Evolutionary conservation across 2,888 invertebrate species (phyloP), one percentile per base, ranked within the genome.

Genomic region (Sipha maydis): DNA sequence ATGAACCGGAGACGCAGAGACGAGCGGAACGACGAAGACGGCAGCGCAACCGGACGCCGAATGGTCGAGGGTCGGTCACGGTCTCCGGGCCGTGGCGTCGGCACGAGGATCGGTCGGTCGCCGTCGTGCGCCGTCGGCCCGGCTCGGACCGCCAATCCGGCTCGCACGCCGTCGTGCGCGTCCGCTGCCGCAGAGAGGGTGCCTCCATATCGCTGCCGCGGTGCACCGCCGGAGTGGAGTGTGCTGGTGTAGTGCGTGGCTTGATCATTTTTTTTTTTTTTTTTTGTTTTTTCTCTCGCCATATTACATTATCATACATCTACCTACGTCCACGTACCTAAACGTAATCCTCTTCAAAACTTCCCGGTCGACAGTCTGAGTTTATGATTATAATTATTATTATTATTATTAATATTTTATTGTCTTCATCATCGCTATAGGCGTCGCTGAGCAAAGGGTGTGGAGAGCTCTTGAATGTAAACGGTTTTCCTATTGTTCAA

Each of bases 41-140:
- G 75, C 82, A 61, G 76, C 86, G 77, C 71, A 31, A 82, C 71
- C 54, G 76, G 84, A 69, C 79, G 83, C 77, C 71, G 73, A 85
- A 85, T 83, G 75, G 61, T 61, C 69, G 78, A 83, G 76, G 78
- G 78, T 89, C 82, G 88, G 77, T 76, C 78, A 75, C 85, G 89
- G 83, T 77, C 77, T 85, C 77, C 77, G 77, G 67, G 41, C 67
- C 69, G 71, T 77, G 25, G 79, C 41, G 86, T 83, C 85, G 89
- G 85, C 80, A 88, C 83, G 75, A 78, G 90, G 56, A 82, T 14
- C 69, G 80, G 14, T 89, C 90, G 90, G 89, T 41, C 28, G 71
- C 28, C 21, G 1, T 89, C 90, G 90, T 69, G 1, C 31, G 54
- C 28, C 77, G 69, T 88, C 90, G 89, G 79, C 56, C 38, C 69